Conservation (phyloP, 2,888 invertebrate genomes). For the Atethmia centrago region DNA sequence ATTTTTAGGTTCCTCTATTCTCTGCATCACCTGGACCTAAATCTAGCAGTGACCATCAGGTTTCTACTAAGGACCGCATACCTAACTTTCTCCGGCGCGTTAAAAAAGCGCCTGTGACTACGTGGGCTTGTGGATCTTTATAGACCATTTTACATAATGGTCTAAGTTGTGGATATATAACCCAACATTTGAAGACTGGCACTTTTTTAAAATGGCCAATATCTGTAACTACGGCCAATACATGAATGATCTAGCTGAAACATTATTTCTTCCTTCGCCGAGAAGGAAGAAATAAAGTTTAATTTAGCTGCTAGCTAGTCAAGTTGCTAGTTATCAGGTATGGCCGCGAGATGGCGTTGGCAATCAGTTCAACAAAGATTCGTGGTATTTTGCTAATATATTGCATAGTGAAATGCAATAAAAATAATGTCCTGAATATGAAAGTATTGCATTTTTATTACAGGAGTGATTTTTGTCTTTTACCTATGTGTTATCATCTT, state of each 20-base stretch:
- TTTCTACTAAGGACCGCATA: not conserved
- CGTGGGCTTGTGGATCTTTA: too few relatives aligned
- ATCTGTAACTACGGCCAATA: not conserved
- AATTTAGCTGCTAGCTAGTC: not conserved
- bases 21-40: too few relatives aligned
- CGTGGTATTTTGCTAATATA: not conserved
- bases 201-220: not conserved
- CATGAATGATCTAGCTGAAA: not conserved
- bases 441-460: not conserved
- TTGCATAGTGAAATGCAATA: not conserved
- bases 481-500: not conserved
- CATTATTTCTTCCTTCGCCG: not conserved
- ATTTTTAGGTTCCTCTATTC: too few relatives aligned
- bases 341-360: constrained; percentile 24
- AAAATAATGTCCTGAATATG: not conserved
- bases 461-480: not conserved
- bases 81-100: not conserved
- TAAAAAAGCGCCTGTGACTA: too few relatives aligned
- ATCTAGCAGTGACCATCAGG: not conserved
- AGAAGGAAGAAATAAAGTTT: too few relatives aligned
- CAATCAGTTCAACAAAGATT: not conserved
- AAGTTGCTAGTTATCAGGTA: not conserved
- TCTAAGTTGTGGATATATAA: too few relatives aligned
- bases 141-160: too few relatives aligned
- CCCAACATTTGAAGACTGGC: not conserved